Base-by-base conservation (phyloP, 2,797 vertebrate genomes). In the Melanogrammus aeglefinus region DNA sequence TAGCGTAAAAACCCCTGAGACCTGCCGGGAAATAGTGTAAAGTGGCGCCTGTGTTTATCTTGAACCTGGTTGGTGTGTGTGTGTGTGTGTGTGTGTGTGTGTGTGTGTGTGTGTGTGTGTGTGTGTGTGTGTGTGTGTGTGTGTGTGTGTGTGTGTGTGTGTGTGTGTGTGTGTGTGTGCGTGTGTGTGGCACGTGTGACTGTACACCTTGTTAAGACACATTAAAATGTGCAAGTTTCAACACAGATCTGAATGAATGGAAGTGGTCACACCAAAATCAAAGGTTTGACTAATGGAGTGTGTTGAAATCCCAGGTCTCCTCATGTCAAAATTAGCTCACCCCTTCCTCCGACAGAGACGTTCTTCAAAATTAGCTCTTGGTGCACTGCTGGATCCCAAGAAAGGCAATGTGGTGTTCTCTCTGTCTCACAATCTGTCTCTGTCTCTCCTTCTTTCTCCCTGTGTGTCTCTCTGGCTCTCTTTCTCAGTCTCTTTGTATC, bases 161-260 rank as follows among this genome's bases (percentile, higher is more conserved):
- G 47, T 63, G 74, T 74, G 35, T 73, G 77, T 39, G 75, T 57
- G 51, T 66, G 74, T 63, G 74, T 74, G 35, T 73, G 77, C 29
- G 72, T 41, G 72, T 41, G 76, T 21, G 5, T n/a, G 76, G 18
- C 14, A 57, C 31, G 36, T 41, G 38, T 10, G 12, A 35, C 31
- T 39, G 24, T 74, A 27, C 39, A 27, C 33, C 18, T 74, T 14
- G n/a, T 24, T 44, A 39, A 14, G 39, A 41, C 39, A 13, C 13
- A 74, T 27, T 29, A 72, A 57, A 86, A 84, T 87, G 86, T 83
- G 85, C 75, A 72, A 73, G 75, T 85, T 86, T 70, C 86, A 81
- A 84, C 88, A 84, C 31, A 77, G 82, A 44, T 77, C 86, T 78
- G 73, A 70, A 29, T 78, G 73, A 70, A 29, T 81, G 84, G 83